A percentile compares a stretch with the other conserved stretches of the same genome.
Evolutionary conservation across 2,888 invertebrate species (phyloP).

Genomic region (Bimastos eiseni): DNA sequence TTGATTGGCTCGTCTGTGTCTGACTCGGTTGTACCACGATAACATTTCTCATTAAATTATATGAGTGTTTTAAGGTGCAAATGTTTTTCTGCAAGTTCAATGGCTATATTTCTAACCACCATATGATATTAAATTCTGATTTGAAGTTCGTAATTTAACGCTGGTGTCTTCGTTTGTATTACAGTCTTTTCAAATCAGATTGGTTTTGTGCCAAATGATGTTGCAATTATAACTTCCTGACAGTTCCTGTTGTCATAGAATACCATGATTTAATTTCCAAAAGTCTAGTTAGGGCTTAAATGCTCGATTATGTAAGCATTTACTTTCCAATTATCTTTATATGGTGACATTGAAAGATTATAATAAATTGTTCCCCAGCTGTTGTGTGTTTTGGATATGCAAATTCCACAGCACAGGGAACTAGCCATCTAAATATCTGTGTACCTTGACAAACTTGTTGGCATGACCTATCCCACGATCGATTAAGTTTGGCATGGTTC

Average conservation of each 20-base stretch:
- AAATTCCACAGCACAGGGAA: no score
- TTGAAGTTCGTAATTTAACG: background rate
- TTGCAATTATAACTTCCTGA: background rate
- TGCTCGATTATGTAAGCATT: background rate
- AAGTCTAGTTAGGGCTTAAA: background rate
- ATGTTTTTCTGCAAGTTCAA: background rate
- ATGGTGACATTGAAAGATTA: no score
- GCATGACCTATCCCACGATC: no score
- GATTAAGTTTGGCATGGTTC: no score
- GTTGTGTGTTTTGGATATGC: no score
- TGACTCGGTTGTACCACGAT: background rate
- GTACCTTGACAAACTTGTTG: no score
- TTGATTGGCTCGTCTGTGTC: background rate
- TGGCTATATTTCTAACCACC: background rate
- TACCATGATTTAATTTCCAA: background rate
- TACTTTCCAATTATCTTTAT: background rate
- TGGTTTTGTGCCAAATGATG: background rate
- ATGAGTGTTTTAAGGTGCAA: background rate
- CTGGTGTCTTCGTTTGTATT: background rate
- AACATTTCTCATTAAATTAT: background rate
- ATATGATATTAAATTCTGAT: background rate
- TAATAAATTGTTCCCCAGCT: no score
- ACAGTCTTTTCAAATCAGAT: background rate
- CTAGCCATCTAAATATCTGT: no score
- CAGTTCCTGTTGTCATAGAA: no score